Conservation (phyloP, 2,888 invertebrate species). For the Tanytarsus gracilentus region DNA sequence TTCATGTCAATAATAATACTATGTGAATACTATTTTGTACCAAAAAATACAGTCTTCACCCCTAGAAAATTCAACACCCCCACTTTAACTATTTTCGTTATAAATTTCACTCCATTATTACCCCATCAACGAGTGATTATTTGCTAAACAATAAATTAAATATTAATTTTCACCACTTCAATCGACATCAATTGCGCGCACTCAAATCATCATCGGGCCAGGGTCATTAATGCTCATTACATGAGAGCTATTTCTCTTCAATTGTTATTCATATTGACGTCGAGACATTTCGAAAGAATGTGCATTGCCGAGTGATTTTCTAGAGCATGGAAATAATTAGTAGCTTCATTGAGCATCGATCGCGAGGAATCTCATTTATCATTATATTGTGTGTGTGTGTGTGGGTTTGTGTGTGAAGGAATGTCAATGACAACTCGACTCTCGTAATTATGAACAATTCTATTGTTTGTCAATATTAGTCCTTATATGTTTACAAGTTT, state of each 20-base stretch:
- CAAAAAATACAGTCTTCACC: no score
- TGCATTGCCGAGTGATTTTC: no score
- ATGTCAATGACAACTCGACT: constrained; percentile 18
- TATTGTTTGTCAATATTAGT: constrained; percentile 29
- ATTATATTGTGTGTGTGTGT: background rate
- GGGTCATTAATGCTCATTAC: no score
- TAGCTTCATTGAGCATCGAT: constrained; percentile 28
- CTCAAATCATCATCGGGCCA: no score
- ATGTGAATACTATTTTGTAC: background rate
- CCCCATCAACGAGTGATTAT: background rate
- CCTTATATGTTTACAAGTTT: constrained; percentile 24
- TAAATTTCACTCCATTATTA: no score
- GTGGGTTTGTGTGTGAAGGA: background rate
- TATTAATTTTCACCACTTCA: background rate
- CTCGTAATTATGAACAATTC: constrained; percentile 25
- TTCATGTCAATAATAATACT: constrained; percentile 27
- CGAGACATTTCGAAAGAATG: no score
- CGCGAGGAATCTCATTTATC: constrained; percentile 26
- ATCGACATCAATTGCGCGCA: no score
- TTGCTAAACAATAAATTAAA: background rate
- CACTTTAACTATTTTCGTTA: background rate
- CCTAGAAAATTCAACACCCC: background rate
- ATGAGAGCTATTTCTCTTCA: no score
- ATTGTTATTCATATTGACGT: no score
- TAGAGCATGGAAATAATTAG: constrained; percentile 29